These are phyloP conservation scores for Sciaenops ocellatus DNA, from an alignment of 2,797 vertebrate genomes.

Conservation along the genomic window DNA sequence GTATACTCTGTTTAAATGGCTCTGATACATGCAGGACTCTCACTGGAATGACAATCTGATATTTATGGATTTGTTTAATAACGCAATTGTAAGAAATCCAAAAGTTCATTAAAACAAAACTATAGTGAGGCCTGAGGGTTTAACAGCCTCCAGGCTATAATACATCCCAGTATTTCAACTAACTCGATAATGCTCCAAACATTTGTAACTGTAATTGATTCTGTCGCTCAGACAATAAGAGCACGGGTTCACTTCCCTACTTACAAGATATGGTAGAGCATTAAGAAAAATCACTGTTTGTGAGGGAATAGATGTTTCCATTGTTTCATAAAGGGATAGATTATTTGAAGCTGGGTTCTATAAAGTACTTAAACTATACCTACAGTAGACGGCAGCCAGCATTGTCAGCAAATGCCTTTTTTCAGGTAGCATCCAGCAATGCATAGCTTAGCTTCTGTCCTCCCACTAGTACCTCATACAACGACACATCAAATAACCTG, in stretches of 20 bases:
- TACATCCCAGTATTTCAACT: constrained; percentile 16
- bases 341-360: too few species aligned
- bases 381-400: too few species aligned
- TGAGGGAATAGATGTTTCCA: neutral
- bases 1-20: neutral
- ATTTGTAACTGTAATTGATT: constrained; percentile 42
- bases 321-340: neutral
- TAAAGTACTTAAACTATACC: too few species aligned
- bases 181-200: constrained; percentile 2
- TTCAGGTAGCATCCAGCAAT: neutral
- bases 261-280: neutral
- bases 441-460: too few species aligned
- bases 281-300: neutral
- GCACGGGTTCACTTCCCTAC: constrained; percentile 15
- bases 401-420: too few species aligned
- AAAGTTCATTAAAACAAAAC: constrained; percentile 53
- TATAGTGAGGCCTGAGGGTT: neutral
- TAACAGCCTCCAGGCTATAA: constrained; percentile 28
- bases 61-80: constrained; percentile 37
- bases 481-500: too few species aligned
- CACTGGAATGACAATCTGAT: neutral
- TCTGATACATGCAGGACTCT: neutral
- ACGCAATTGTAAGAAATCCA: constrained; percentile 39
- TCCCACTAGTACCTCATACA: too few species aligned
- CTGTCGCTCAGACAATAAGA: constrained; percentile 14